Evolutionary conservation across 92 coral and sea anemone genomes (phyloP), one percentile per base, ranked within the genome.

Genomic region (Porites divaricata): DNA sequence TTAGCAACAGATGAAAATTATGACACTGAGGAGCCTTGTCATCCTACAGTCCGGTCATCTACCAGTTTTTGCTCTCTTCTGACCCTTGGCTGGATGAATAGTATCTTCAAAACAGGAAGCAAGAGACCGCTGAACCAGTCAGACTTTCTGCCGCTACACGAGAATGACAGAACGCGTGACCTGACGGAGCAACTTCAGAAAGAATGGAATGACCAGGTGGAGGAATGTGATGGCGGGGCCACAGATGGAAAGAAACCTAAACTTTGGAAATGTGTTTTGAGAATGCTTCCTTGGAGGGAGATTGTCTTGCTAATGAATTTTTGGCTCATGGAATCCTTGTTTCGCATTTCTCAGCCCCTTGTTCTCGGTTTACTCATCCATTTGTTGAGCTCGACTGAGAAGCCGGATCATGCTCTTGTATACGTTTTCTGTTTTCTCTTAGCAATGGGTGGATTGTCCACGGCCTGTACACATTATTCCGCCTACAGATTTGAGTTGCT

Each of bases 91-190:
- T 80, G 84, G 84, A 67, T 80, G 84, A 80, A 80, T 64, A 54
- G 26, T 19, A 25, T 67, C 25, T 80, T 80, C 22, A 50, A 20
- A 80, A 51, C 20, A 10, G 84, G 84, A 51, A 69, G 65, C 64
- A 67, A 80, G 75, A 74, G 84, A 50, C 76, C 84, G 22, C 20
- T 80, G 48, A 69, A 67, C 17, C 74, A 80, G 51, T 67, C 84
- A 11, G 84, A 80, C 67, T 80, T 80, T 62, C 63, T 80, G 3
- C 75, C 84, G 19, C 84, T 80, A 9, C 84, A 57, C 26, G 84
- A 80, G 25, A 23, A 80, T 21, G 84, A 80, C 84, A 69, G 66
- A 53, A 80, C 84, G 50, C 63, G 75, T 51, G 74, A 69, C 50
- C 52, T 80, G 20, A 80, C 84, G 6, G 81, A 63, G 20, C 69